Percentiles rank a stretch among this genome's conserved stretches.
These are phyloP conservation scores for Onychostoma macrolepis DNA, from an alignment of 2,113 vertebrate species.

Conservation along the genomic window DNA sequence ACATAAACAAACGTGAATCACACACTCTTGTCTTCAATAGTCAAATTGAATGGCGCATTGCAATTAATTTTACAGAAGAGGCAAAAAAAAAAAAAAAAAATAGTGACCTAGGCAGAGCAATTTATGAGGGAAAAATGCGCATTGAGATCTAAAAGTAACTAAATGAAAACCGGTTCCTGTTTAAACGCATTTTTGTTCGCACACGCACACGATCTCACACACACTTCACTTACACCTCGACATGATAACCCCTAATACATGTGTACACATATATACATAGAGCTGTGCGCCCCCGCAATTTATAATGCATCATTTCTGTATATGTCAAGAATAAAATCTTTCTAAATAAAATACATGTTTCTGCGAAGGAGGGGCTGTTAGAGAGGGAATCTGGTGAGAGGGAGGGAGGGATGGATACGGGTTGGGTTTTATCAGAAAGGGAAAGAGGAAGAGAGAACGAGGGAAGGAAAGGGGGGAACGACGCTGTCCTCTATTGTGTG, in stretches of 20 bases:
- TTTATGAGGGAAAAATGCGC: not conserved
- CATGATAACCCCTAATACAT: conserved; percentile 76
- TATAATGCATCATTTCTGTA: conserved; percentile 81
- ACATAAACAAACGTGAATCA: not conserved
- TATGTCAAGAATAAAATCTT: conserved; percentile 82
- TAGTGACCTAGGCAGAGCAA: not conserved
- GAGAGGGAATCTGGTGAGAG: not conserved
- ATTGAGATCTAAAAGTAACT: not conserved
- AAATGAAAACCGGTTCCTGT: not conserved
- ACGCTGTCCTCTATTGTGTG: conserved; percentile 47
- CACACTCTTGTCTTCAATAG: not conserved
- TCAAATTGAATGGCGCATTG: not conserved
- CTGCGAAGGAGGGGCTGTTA: conserved; percentile 64
- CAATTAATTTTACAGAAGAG: not conserved
- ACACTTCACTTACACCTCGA: conserved; percentile 29
- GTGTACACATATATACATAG: conserved; percentile 83
- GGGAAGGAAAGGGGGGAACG: conserved; percentile 25
- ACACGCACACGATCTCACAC: conserved; percentile 8
- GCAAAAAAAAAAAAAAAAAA: not conserved
- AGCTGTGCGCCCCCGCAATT: conserved; percentile 68
- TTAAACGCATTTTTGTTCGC: not conserved
- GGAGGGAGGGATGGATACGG: conserved; percentile 20
- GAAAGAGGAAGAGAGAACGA: conserved; percentile 36
- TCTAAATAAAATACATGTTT: conserved; percentile 83
- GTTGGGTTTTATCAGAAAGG: conserved; percentile 26